Base-by-base conservation (phyloP, 2,797 vertebrate genomes). In the Phalanger gymnotis region DNA sequence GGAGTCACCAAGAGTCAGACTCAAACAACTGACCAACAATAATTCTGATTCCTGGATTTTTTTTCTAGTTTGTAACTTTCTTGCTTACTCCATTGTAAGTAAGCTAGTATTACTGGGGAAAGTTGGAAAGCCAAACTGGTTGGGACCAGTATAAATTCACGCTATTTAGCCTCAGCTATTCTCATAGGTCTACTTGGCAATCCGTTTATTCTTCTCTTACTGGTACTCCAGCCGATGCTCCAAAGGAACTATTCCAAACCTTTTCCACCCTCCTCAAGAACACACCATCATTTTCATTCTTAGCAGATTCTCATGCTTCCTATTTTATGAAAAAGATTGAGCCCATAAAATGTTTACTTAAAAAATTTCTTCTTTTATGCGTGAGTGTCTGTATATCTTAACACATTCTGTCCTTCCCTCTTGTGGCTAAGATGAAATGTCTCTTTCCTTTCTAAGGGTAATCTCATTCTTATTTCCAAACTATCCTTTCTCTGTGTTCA, bases 201-300 rank as follows among this genome's bases (percentile, higher is more conserved):
- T 95, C 3, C 55, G 92, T 61, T 51, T 90, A 95, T 90, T 95
- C 58, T 92, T 54, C 94, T 51, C 56, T 54, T 90, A 40, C 40
- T 54, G n/a, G 51, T 13, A 47, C 4, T 57, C 56, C 27, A 51
- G 54, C 40, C 90, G 6, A 54, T 30, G 9, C 40, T 52, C 56
- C 13, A 54, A 2, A 87, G 53, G 34, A 93, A 81, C 73, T 73
- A 40, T 91, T 91, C 92, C 56, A 81, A 91, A 57, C 19, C 14
- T 81, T 28, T 93, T 91, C 47, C 40, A 25, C n/a, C 40, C 27
- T 93, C 25, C 54, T 91, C 53, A 52, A 73, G 22, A 47, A 27
- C 13, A 73, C 51, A 13, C 40, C 9, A 55, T 34, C 11, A 3
- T 40, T 61, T 27, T 53, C n/a, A 58, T 92, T 66, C 40, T 52